Base-by-base conservation (phyloP, 1,140 invertebrate genomes). In the Plectrocnemia conspersa region DNA sequence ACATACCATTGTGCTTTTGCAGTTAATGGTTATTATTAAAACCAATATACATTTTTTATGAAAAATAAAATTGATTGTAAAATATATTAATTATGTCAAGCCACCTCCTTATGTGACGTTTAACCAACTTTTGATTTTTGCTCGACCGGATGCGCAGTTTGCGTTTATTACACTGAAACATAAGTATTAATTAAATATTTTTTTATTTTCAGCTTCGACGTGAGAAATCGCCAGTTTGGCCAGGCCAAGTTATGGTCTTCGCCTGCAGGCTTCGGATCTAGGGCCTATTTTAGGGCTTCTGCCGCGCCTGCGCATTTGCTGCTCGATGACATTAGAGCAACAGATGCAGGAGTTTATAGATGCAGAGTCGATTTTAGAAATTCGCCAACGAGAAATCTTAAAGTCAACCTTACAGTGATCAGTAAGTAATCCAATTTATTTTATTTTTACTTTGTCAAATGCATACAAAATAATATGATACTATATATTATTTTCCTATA, bases 341-440 rank as follows among this genome's bases (percentile, higher is more conserved):
- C 77, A 9, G 89, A 93, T 69, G 87, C 86, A 35, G 89, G 88
- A 1, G 78, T 91, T 44, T 93, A 91, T 69, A 77, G 88, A 46
- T 93, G 91, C 72, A 76, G 91, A 36, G 89, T 93, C 4, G 91
- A 93, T 70, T 93, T 93, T 71, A 81, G 81, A 35, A 89, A 91
- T 68, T 90, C 88, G 0, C 88, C 89, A 0, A 93, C 89, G 0
- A 79, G 87, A 59, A 92, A 92, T 68, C 76, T 85, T 44, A 86
- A 87, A 72, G 82, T 93, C 67, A 91, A 91, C 67, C 82, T 93
- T 49, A 90, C 87, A 44, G 85, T 93, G 59, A 89, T 92, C 36
- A 82, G 88, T 91, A 75, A 86, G 85, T 82, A 49, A 9, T 29
- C n/a, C 11, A 35, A 35, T 35, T 35, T 3, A 35, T 13, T 11